Conservation (phyloP, 2,888 invertebrate species). For the Drosophila longiperda region DNA sequence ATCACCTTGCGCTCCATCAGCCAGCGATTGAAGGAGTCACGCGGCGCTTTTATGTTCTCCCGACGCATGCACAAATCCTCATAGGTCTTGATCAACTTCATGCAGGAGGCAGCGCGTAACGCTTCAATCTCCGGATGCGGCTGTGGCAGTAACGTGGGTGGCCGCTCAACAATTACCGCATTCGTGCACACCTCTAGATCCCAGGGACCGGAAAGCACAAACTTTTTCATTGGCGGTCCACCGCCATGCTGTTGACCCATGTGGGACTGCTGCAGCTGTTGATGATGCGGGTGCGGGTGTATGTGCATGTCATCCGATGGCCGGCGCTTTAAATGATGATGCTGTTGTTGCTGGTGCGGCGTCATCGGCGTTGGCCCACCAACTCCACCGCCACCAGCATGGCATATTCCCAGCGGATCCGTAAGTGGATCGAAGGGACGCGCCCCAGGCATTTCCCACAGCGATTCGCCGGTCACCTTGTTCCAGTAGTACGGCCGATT, state of each 20-base stretch:
- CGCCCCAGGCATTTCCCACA: conserved; percentile 97
- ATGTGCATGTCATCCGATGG: conserved; percentile 84
- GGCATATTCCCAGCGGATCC: conserved; percentile 89
- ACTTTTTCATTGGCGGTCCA: conserved; percentile 93
- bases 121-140: conserved; percentile 97
- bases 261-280: conserved; percentile 69
- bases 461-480: conserved; percentile 96
- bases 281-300: conserved; percentile 68
- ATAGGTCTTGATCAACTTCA: conserved; percentile 95
- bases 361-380: conserved; percentile 78
- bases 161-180: conserved; percentile 92
- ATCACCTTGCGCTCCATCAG: conserved; percentile 97
- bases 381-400: conserved; percentile 60
- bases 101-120: conserved; percentile 92
- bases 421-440: conserved; percentile 94
- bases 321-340: conserved; percentile 82
- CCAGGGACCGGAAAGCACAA: conserved; percentile 96
- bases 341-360: conserved; percentile 71
- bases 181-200: conserved; percentile 97
- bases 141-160: conserved; percentile 93
- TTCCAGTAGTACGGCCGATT: conserved; percentile 98
- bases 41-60: conserved; percentile 97
- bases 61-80: conserved; percentile 97
- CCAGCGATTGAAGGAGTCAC: conserved; percentile 98
- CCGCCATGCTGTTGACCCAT: conserved; percentile 84